Evolutionary conservation across 2,888 invertebrate genomes (phyloP), one percentile per base, ranked within the genome.

Genomic region (Margaritifera margaritifera): DNA sequence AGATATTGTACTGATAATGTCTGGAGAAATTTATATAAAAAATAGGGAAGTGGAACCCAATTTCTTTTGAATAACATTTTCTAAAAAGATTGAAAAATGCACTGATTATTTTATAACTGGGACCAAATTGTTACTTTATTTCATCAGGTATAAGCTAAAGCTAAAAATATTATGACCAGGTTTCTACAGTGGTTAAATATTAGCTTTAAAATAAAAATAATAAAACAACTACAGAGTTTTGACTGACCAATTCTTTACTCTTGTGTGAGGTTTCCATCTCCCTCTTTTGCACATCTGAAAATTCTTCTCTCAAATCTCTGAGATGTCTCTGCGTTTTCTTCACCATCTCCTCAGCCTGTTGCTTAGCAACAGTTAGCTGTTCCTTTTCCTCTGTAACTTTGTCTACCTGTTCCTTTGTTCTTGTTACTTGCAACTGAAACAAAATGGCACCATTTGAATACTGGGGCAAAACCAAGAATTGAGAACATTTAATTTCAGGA

Each of bases 281-380:
- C 72, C 94, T 93, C 42, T 93, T 93, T 78, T 93, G 92, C 1
- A 93, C 91, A 3, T 92, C 91, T 55, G 94, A 93, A 80, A 93
- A 93, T 88, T 96, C 96, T 84, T 96, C 96, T 78, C 95, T 93
- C 4, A 94, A 69, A 68, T 90, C 92, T 78, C 89, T 94, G 93
- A 86, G 93, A 90, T 58, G 95, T 92, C 77, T 94, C 92, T 80
- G 94, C 90, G 65, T 93, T 87, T 95, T 94, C 83, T 96, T 93
- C 54, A 93, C 92, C 69, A 93, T 93, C 80, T 97, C 97, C 73
- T 95, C 94, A 1, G 94, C 92, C 66, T 92, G 92, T 80, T 93
- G 93, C 85, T 97, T 97, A 6, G 75, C 69, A 25, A 72, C 59
- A 8, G 61, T 64, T 25, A 79, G 6, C 31, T 81, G 75, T 19